A percentile compares a stretch with the other conserved stretches of the same genome.
Evolutionary conservation across 2,797 vertebrate species (phyloP).

Genomic region (Acomys russatus): DNA sequence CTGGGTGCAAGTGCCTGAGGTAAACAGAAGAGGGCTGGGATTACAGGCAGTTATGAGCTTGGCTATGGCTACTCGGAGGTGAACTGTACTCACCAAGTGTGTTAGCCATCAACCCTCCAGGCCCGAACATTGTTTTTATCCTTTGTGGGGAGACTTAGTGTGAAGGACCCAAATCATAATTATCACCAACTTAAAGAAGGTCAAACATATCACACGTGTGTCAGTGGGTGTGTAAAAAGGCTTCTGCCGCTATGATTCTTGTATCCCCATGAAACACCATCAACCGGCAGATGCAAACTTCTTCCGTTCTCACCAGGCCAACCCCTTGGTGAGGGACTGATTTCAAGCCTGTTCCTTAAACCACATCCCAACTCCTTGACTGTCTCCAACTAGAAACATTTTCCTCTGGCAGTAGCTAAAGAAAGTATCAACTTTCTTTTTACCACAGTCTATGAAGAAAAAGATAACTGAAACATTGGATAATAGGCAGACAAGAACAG

Average conservation of each 20-base stretch:
- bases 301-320: background rate
- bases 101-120: background rate
- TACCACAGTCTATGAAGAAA: background rate
- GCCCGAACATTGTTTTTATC: background rate
- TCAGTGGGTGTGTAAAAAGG: background rate
- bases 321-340: background rate
- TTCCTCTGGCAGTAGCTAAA: background rate
- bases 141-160: background rate
- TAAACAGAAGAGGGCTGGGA: background rate
- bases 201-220: background rate
- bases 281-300: background rate
- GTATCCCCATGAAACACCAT: background rate
- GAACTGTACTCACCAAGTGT: background rate
- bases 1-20: too few species aligned
- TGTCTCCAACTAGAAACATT: background rate
- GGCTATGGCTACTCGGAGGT: background rate
- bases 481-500: background rate
- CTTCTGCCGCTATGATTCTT: background rate
- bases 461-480: background rate
- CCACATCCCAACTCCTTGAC: background rate
- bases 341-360: background rate
- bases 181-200: conserved; percentile 23
- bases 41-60: background rate
- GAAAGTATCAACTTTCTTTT: conserved; percentile 17
- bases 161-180: conserved; percentile 14